Base-by-base conservation (phyloP, 1,140 invertebrate species). In the Nephila pilipes region DNA sequence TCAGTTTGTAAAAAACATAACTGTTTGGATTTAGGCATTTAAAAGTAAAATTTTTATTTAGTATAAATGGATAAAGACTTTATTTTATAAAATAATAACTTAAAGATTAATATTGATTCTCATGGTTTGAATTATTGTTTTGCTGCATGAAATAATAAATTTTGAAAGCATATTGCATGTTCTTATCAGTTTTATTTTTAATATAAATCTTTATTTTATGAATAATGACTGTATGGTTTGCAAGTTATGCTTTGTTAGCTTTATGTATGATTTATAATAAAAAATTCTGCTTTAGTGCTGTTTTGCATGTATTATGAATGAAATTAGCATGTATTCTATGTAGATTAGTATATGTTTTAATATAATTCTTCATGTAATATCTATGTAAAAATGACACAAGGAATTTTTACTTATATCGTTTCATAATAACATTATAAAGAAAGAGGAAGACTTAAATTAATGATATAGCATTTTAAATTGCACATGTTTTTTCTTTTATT, bases 231-330 rank as follows among this genome's bases (percentile, higher is more conserved):
- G 12, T 18, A 25, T 69, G 14, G 29, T 4, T 75, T 75, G 69
- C 29, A 32, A 75, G 16, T 32, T 75, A 18, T 75, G 32, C 14
- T 36, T 32, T 18, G 14, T 75, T 75, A 75, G 25, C 32, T 6
- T 32, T 14, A 20, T 18, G 16, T 36, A 36, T 25, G 18, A 75
- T 36, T 60, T 60, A 32, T 75, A 75, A 32, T 75, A 18, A 36
- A 32, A 32, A 32, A 18, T 32, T 32, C 69, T 36, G 69, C 69
- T 32, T 75, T 4, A 75, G 6, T 75, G 32, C 20, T 75, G 12
- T 75, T 75, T 18, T 20, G 69, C 69, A 75, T 75, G 69, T 20
- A 75, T 16, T 32, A 12, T 75, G 69, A 75, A 75, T 75, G 69
- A 18, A 65, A 1, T 75, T 29, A 32, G 32, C 69, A 36, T 75